Percentiles rank a stretch among this genome's conserved stretches.
Conservation (phyloP, 2,113 vertebrate species). For the Lichenostomus cassidix region DNA sequence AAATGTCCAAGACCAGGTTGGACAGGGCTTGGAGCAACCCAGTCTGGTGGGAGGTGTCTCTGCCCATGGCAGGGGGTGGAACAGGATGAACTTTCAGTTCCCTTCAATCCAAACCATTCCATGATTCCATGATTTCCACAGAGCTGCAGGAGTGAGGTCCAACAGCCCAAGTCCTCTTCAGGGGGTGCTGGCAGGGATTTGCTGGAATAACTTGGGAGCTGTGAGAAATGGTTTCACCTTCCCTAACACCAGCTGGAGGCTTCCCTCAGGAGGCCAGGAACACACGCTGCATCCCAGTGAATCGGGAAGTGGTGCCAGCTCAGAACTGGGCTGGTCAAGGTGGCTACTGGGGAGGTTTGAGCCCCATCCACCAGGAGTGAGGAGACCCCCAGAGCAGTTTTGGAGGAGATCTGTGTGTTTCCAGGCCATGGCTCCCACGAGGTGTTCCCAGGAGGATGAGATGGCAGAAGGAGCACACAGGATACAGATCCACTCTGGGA, state of each 20-base stretch:
- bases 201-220: not conserved
- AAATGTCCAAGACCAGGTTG: not conserved
- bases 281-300: rapidly evolving
- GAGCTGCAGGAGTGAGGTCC: not conserved
- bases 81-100: not conserved
- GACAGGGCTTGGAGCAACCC: not conserved
- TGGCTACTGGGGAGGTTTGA: not conserved
- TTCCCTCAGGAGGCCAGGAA: not conserved
- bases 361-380: rapidly evolving
- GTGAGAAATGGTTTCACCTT: not conserved
- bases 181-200: not conserved
- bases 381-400: not conserved
- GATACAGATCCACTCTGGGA: rapidly evolving
- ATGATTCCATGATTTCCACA: not conserved
- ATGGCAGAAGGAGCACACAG: rapidly evolving
- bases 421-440: not conserved
- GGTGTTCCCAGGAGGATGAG: rapidly evolving
- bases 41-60: not conserved
- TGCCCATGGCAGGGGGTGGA: not conserved
- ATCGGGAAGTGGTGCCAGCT: rapidly evolving
- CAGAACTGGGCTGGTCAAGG: too few relatives aligned
- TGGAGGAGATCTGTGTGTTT: not conserved
- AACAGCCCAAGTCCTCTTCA: not conserved
- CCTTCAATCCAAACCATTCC: not conserved
- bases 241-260: not conserved